A percentile compares a stretch with the other conserved stretches of the same genome.
phyloP scores from a whole-genome alignment of 2,888 invertebrate species.

The Nineta flava region DNA sequence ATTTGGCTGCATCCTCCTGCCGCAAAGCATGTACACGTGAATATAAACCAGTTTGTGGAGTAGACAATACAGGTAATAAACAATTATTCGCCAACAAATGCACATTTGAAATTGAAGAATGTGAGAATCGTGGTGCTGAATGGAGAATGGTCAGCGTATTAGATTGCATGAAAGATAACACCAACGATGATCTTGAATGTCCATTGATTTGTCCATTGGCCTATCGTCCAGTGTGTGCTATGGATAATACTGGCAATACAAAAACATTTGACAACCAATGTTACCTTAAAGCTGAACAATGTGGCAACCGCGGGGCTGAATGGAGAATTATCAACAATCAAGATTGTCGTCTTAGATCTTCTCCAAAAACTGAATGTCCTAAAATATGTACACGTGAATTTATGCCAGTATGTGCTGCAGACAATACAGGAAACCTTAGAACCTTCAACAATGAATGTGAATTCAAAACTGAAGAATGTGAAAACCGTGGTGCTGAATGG shows the following conservation, averaged over 20 bases:
- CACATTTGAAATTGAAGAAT: not conserved
- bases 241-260: not conserved
- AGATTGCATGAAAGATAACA: not conserved
- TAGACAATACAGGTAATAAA: not conserved
- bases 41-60: not conserved
- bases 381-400: not conserved
- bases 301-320: not conserved
- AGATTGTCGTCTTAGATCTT: not conserved
- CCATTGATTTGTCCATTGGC: not conserved
- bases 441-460: not conserved
- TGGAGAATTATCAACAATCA: not conserved
- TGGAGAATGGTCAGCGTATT: not conserved
- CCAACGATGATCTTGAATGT: not conserved
- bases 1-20: not conserved
- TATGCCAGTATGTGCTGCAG: not conserved
- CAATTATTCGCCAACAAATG: not conserved
- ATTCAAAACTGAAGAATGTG: not conserved
- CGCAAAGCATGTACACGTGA: not conserved
- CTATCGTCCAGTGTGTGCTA: not conserved
- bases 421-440: not conserved
- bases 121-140: not conserved
- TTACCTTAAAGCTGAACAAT: not conserved
- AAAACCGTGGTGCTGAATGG: not conserved
- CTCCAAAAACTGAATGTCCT: not conserved
- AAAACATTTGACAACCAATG: not conserved